phyloP scores from a whole-genome alignment of 2,888 invertebrate genomes.

The Beris morrisii region DNA sequence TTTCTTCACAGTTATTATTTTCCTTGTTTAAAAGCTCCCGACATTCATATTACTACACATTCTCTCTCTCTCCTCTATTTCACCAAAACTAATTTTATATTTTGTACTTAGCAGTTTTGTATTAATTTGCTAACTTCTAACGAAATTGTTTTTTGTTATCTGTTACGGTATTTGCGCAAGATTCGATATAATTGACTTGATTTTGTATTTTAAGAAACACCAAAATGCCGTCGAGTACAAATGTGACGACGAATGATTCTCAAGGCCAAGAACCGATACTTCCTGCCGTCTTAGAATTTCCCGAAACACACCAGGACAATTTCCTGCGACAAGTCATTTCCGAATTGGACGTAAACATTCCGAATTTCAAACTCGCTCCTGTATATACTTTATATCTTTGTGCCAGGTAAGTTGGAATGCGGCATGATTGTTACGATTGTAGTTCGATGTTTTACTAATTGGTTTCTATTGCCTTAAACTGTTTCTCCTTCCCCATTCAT shows the following conservation, averaged over 20 bases:
- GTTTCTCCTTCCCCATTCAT: background rate
- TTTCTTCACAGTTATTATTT: constrained; percentile 9
- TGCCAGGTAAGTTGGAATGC: constrained; percentile 63
- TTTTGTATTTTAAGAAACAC: constrained; percentile 22
- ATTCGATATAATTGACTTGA: constrained; percentile 3
- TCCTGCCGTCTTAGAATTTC: constrained; percentile 92
- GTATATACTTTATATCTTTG: constrained; percentile 96
- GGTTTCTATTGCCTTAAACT: constrained; percentile 5
- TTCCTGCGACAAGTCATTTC: constrained; percentile 87
- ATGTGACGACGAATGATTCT: constrained; percentile 42
- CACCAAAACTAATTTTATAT: background rate
- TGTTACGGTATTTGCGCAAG: background rate
- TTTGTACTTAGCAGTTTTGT: constrained; percentile 13
- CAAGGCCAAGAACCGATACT: constrained; percentile 85
- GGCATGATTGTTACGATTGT: constrained; percentile 9
- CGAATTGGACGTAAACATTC: constrained; percentile 83
- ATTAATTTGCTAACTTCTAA: constrained; percentile 12
- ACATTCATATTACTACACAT: background rate
- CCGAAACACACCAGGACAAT: constrained; percentile 91
- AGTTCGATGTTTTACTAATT: constrained; percentile 23
- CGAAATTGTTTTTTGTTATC: background rate
- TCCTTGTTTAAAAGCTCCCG: background rate
- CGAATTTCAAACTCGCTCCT: constrained; percentile 93
- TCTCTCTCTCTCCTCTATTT: background rate
- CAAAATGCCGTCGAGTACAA: constrained; percentile 25